Percentiles rank a stretch among this genome's conserved stretches.
Evolutionary conservation across 2,797 vertebrate species (phyloP).

Genomic region (Coregonus sp.): DNA sequence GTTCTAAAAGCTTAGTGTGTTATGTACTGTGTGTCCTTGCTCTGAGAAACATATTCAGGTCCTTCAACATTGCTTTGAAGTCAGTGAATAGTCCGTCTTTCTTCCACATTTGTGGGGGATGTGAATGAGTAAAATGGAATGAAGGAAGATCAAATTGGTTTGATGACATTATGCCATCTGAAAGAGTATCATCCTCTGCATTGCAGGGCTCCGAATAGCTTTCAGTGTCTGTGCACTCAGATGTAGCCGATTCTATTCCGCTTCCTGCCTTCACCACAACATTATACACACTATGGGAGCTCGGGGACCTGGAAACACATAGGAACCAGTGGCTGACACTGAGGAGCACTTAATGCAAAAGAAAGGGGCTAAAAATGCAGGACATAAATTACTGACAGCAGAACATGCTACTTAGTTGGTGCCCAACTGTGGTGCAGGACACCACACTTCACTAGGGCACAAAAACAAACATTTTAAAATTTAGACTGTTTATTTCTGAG

Average conservation of each 20-base stretch:
- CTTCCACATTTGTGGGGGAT: conserved; percentile 17
- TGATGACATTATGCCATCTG: conserved; percentile 44
- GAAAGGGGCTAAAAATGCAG: conserved; percentile 56
- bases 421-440: conserved; percentile 17
- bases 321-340: conserved; percentile 20
- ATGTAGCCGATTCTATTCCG: conserved; percentile 72
- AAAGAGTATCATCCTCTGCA: conserved; percentile 54
- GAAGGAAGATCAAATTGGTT: conserved; percentile 42
- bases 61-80: conserved; percentile 49
- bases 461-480: conserved; percentile 15
- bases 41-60: conserved; percentile 38
- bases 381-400: conserved; percentile 53
- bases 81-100: conserved; percentile 43
- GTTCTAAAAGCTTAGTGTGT: background rate
- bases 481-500: background rate
- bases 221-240: conserved; percentile 56
- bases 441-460: conserved; percentile 32
- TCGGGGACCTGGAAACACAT: conserved; percentile 36
- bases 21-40: conserved; percentile 6
- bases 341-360: conserved; percentile 46
- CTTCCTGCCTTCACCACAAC: conserved; percentile 48
- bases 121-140: conserved; percentile 26
- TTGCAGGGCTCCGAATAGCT: conserved; percentile 57
- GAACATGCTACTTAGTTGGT: background rate
- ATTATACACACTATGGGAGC: conserved; percentile 44